phyloP scores from a whole-genome alignment of 2,113 vertebrate genomes.

The Cynocephalus volans region DNA sequence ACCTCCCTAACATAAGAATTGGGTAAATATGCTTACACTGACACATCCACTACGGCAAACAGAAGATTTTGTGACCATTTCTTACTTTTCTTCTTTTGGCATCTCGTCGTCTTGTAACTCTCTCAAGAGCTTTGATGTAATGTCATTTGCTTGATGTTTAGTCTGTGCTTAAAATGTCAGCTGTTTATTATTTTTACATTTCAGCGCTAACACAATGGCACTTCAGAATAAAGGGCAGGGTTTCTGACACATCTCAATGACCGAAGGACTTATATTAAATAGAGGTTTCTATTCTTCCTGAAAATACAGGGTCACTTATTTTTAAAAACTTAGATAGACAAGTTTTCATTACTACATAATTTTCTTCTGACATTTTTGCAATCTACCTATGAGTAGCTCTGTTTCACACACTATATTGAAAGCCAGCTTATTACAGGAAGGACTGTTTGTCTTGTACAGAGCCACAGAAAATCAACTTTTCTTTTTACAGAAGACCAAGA shows the following conservation, averaged over 20 bases:
- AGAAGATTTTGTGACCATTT: neutral
- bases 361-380: constrained; percentile 66
- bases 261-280: constrained; percentile 77
- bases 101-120: constrained; percentile 44
- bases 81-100: constrained; percentile 43
- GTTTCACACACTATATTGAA: neutral
- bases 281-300: constrained; percentile 70
- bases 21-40: neutral
- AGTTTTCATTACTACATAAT: constrained; percentile 66
- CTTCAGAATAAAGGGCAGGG: constrained; percentile 78
- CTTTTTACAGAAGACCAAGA: constrained; percentile 35
- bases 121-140: constrained; percentile 63
- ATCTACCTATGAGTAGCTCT: neutral
- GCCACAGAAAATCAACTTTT: constrained; percentile 46
- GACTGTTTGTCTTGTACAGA: neutral
- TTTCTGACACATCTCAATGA: constrained; percentile 76
- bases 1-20: neutral
- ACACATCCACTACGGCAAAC: neutral
- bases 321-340: constrained; percentile 54
- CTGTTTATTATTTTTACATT: constrained; percentile 85
- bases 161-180: constrained; percentile 82
- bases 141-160: constrained; percentile 78
- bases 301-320: constrained; percentile 63
- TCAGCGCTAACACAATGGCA: constrained; percentile 69
- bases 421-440: neutral